These are phyloP conservation scores for Periparus ater DNA, from an alignment of 2,797 vertebrate species.

Conservation along the genomic window DNA sequence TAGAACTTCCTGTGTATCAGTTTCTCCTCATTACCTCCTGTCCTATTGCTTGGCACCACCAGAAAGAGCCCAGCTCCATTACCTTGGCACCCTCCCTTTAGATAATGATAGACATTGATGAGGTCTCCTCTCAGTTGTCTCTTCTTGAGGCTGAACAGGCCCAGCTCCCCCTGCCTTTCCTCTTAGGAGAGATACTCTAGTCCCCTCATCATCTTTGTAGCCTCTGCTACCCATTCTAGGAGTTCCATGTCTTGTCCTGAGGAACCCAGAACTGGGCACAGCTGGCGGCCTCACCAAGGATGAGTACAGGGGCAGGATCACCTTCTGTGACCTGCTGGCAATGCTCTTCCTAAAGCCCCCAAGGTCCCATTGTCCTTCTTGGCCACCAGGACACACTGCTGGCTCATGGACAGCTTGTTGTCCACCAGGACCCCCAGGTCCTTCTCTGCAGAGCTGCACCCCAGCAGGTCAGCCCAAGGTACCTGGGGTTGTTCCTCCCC, in stretches of 20 bases:
- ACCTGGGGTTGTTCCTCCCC: not conserved
- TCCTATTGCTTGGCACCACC: not conserved
- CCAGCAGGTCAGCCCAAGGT: not conserved
- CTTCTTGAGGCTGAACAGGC: not conserved
- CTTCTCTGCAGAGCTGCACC: not conserved
- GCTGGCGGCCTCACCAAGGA: accelerated
- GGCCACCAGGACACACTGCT: not conserved
- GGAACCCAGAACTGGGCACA: not conserved
- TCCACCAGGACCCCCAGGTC: not conserved
- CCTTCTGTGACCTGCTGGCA: not conserved
- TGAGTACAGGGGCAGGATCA: not conserved
- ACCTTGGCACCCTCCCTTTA: not conserved
- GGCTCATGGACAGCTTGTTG: not conserved
- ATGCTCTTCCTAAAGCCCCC: not conserved
- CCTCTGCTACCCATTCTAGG: not conserved
- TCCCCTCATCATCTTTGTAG: not conserved
- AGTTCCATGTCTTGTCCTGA: not conserved
- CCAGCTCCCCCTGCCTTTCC: not conserved
- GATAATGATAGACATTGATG: not conserved
- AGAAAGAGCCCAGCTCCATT: not conserved
- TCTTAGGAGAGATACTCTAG: not conserved
- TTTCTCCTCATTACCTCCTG: not conserved
- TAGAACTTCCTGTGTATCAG: not conserved
- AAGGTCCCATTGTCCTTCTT: accelerated
- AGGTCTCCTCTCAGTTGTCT: not conserved